Conservation (phyloP, 1,140 invertebrate species). For the Diabrotica undecimpunctata region DNA sequence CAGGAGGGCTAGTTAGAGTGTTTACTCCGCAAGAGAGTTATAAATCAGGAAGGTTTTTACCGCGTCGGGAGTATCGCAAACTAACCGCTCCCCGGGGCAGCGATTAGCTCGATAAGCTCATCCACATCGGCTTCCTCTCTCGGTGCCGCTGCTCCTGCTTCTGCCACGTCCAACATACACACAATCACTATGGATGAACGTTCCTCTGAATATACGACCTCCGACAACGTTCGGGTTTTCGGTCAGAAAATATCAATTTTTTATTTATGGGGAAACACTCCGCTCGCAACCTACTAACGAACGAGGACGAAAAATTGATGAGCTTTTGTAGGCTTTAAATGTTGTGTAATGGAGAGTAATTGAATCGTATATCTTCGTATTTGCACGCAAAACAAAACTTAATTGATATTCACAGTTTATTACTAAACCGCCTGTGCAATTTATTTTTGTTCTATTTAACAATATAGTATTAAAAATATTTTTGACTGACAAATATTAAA, state of each 20-base stretch:
- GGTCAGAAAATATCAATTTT: background rate
- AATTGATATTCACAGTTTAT: too few relatives aligned
- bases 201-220: conserved; percentile 17
- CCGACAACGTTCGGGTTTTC: conserved; percentile 2
- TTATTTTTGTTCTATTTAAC: too few relatives aligned
- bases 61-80: conserved; percentile 36
- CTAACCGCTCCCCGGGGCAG: conserved; percentile 40
- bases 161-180: conserved; percentile 21
- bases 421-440: too few relatives aligned
- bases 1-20: conserved; percentile 31
- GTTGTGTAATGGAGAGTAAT: background rate
- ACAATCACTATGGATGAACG: conserved; percentile 22
- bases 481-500: too few relatives aligned
- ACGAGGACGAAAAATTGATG: background rate
- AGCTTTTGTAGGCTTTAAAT: conserved; percentile 2
- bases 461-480: too few relatives aligned
- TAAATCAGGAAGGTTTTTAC: conserved; percentile 41
- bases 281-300: background rate
- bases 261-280: background rate
- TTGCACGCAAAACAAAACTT: background rate
- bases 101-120: conserved; percentile 41
- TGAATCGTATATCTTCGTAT: conserved; percentile 1
- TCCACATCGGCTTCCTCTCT: conserved; percentile 21
- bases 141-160: conserved; percentile 16
- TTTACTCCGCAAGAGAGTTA: conserved; percentile 36